These are phyloP conservation scores for Halesus radiatus DNA, from an alignment of 1,140 invertebrate genomes.

Conservation along the genomic window DNA sequence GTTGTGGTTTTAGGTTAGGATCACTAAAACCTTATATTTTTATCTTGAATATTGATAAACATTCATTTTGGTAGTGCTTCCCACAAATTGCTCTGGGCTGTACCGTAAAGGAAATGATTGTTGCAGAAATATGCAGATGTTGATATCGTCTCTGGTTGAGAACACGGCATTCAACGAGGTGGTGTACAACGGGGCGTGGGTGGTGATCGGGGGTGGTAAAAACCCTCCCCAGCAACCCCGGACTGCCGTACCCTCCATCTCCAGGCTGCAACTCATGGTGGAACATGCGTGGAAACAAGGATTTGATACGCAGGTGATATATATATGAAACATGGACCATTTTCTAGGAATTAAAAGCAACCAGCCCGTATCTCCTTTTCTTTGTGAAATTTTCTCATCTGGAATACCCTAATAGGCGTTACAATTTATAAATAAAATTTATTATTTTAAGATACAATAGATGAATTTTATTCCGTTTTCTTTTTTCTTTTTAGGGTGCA, in stretches of 20 bases:
- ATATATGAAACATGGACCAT: no score
- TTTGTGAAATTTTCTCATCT: no score
- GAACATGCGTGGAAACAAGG: constrained; percentile 90
- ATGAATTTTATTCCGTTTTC: no score
- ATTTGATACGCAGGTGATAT: constrained; percentile 85
- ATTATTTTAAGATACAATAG: no score
- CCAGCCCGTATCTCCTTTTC: no score
- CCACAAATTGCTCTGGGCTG: no score
- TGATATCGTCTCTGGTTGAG: constrained; percentile 84
- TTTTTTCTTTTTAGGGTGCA: constrained; percentile 73
- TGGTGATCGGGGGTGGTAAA: constrained; percentile 62
- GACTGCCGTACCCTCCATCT: constrained; percentile 86
- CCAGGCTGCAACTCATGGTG: constrained; percentile 85
- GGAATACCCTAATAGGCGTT: no score
- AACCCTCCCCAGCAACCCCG: constrained; percentile 68
- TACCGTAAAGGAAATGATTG: constrained; percentile 20
- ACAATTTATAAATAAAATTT: no score
- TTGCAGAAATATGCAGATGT: constrained; percentile 89
- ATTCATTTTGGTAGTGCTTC: no score
- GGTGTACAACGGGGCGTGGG: constrained; percentile 72
- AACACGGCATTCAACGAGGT: constrained; percentile 81
- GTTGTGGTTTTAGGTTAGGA: constrained; percentile 81
- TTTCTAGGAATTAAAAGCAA: no score
- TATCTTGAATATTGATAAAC: no score
- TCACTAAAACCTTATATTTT: no score